Conservation (phyloP, 2,113 vertebrate species). For the Egretta garzetta region DNA sequence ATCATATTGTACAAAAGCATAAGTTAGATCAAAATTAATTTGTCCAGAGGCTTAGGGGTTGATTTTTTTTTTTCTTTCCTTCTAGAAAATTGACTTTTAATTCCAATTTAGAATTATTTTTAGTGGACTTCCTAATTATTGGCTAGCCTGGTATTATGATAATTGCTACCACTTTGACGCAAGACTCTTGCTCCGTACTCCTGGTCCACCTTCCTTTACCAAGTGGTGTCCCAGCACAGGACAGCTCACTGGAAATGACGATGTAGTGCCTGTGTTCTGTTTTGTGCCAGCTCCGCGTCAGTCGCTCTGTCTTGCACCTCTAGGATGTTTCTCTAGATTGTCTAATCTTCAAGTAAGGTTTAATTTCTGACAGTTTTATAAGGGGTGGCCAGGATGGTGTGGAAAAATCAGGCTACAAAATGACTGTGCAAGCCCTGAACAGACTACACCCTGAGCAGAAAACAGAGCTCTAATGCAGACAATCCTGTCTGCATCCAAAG, state of each 20-base stretch:
- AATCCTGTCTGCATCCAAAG: neutral
- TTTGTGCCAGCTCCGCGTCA: neutral
- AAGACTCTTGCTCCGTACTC: neutral
- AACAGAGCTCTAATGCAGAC: neutral
- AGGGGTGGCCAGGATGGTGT: neutral
- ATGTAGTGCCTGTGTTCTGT: neutral
- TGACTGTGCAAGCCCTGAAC: neutral
- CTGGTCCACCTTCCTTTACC: neutral
- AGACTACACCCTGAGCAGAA: neutral
- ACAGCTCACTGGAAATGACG: fast-evolving
- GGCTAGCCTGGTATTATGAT: neutral
- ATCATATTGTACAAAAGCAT: neutral
- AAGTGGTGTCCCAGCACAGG: neutral
- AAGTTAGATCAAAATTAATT: neutral
- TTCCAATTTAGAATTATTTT: neutral
- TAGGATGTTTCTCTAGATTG: neutral
- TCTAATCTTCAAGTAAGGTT: neutral
- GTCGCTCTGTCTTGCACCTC: neutral
- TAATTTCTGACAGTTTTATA: neutral
- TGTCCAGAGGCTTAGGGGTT: neutral
- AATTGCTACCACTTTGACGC: neutral
- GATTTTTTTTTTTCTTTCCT: neutral
- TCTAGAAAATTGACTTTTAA: neutral
- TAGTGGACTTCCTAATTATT: neutral
- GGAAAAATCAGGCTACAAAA: neutral